Evolutionary conservation across 2,113 vertebrate genomes (phyloP).

Genomic region (Ariopsis seemanni): DNA sequence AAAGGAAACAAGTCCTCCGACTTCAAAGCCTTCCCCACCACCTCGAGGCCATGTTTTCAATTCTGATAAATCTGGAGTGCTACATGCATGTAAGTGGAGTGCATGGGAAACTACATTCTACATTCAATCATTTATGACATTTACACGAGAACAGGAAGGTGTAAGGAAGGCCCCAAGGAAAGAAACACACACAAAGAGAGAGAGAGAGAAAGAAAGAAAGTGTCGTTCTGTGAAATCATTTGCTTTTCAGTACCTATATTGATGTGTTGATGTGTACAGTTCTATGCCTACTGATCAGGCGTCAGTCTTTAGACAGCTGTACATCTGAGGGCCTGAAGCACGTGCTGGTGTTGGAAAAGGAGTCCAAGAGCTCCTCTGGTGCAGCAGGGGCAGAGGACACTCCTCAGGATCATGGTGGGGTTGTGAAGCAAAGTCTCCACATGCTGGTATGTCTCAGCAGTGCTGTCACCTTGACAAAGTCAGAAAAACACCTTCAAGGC

Average conservation of each 20-base stretch:
- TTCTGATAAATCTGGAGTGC: constrained; percentile 53
- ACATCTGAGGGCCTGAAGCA: constrained; percentile 13
- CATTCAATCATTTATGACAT: constrained; percentile 30
- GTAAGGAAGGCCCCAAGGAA: constrained; percentile 45
- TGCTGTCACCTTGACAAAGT: constrained; percentile 16
- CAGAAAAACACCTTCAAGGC: constrained; percentile 23
- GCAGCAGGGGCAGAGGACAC: constrained; percentile 33
- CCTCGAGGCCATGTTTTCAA: constrained; percentile 30
- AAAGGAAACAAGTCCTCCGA: constrained; percentile 25
- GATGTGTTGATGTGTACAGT: not conserved
- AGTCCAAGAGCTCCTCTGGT: constrained; percentile 24
- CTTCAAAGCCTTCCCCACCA: constrained; percentile 28
- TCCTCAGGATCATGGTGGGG: constrained; percentile 25
- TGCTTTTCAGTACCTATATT: not conserved
- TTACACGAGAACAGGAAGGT: constrained; percentile 23
- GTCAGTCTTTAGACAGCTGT: constrained; percentile 13
- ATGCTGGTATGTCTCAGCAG: constrained; percentile 48
- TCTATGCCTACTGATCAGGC: constrained; percentile 3
- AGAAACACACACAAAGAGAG: not conserved
- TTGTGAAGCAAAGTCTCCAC: constrained; percentile 33
- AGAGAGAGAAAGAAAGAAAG: no score
- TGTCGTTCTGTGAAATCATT: not conserved
- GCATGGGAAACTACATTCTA: constrained; percentile 47
- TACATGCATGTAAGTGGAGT: constrained; percentile 61
- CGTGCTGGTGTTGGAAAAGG: constrained; percentile 55